Evolutionary conservation across 30 jellyfish, hydroid and myxozoan genomes (phyloP).

Genomic region (Haliclystus octoradiatus): DNA sequence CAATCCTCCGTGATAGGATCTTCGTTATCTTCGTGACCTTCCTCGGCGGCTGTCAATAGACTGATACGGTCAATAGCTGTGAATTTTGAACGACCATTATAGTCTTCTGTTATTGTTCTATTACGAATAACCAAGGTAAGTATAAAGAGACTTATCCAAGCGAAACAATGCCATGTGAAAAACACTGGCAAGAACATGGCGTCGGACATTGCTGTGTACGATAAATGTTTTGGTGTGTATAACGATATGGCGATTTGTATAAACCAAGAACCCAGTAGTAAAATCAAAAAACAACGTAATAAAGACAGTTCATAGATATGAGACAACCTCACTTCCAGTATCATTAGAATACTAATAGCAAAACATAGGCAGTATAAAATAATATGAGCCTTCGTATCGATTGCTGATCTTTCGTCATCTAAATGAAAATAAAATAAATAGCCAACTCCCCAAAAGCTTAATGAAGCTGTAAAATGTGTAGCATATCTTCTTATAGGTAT

Average conservation of each 20-base stretch:
- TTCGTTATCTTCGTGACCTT: no score
- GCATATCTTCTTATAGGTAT: slow-evolving; percentile 3
- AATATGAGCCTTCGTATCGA: slow-evolving; percentile 43
- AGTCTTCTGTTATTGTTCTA: background rate
- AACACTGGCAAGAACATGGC: slow-evolving; percentile 49
- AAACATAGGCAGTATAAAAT: slow-evolving; percentile 28
- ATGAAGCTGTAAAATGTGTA: slow-evolving; percentile 18
- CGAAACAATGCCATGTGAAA: slow-evolving; percentile 50
- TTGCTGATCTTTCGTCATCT: slow-evolving; percentile 37
- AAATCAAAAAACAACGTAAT: slow-evolving; percentile 28
- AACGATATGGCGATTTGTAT: slow-evolving; percentile 40
- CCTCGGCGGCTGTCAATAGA: no score
- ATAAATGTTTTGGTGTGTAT: slow-evolving; percentile 38
- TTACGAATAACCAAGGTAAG: background rate
- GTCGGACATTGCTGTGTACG: slow-evolving; percentile 26
- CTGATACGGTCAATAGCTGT: no score
- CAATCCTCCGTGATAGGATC: no score
- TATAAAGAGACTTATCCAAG: background rate
- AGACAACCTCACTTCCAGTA: slow-evolving; percentile 17
- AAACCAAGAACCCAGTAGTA: slow-evolving; percentile 58
- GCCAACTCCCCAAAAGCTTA: slow-evolving; percentile 43
- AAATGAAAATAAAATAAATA: slow-evolving; percentile 40
- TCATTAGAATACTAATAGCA: slow-evolving; percentile 10
- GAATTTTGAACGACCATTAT: no score
- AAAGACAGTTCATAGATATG: slow-evolving; percentile 21